Evolutionary conservation across 2,888 invertebrate genomes (phyloP).

Genomic region (Athripsodes cinereus): DNA sequence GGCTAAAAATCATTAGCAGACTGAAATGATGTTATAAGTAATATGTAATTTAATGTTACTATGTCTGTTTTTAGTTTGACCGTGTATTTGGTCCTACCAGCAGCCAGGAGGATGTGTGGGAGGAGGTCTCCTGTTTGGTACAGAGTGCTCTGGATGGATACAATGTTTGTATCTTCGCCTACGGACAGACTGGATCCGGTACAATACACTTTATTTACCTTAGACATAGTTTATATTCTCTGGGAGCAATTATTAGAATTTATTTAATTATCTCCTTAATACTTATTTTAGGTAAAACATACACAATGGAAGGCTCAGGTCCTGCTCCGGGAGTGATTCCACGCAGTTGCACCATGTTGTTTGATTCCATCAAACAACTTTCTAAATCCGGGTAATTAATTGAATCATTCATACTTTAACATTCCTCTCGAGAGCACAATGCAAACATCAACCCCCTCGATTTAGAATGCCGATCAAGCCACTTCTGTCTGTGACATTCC

Average conservation of each 20-base stretch:
- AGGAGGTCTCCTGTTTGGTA: slow-evolving; percentile 65
- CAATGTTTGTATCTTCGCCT: slow-evolving; percentile 72
- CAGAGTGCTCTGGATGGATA: slow-evolving; percentile 72
- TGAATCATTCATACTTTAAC: neutral
- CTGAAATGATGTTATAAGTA: neutral
- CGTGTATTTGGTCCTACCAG: slow-evolving; percentile 60
- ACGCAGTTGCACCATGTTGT: slow-evolving; percentile 59
- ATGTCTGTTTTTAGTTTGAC: slow-evolving; percentile 54
- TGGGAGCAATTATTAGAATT: neutral
- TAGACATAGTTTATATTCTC: neutral
- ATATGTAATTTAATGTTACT: neutral
- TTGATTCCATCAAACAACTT: slow-evolving; percentile 53
- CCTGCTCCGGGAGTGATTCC: slow-evolving; percentile 60
- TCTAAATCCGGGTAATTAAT: slow-evolving; percentile 50
- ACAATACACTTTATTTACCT: slow-evolving; percentile 1
- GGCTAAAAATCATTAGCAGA: too few relatives aligned
- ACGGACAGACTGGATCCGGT: slow-evolving; percentile 66
- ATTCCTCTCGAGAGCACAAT: too few relatives aligned
- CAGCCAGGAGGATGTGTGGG: slow-evolving; percentile 61
- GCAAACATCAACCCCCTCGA: neutral
- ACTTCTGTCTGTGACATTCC: too few relatives aligned
- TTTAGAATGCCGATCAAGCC: neutral
- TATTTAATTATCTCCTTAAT: neutral
- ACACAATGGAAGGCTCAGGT: slow-evolving; percentile 64
- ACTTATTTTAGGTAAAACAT: slow-evolving; percentile 59